Percentiles rank a stretch among this genome's conserved stretches.
Evolutionary conservation across 2,888 invertebrate genomes (phyloP).

Genomic region (Saturnia japonica): DNA sequence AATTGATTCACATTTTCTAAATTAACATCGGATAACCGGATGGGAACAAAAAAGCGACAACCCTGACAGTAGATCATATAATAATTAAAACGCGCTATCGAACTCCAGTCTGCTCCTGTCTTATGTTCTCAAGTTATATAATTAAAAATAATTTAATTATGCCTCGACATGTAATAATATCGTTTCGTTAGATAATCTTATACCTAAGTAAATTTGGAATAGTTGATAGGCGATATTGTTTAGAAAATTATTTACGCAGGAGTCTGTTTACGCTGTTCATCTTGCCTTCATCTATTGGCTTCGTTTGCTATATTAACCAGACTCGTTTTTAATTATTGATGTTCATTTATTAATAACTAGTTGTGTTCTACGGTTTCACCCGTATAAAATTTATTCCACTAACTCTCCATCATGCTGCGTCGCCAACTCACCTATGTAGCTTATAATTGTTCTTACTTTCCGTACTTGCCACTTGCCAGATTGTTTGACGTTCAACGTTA

Average conservation of each 20-base stretch:
- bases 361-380: no score
- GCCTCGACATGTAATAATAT: constrained; percentile 25
- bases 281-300: neutral
- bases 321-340: neutral
- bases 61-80: constrained; percentile 45
- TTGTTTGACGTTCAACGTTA: no score
- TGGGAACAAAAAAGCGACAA: neutral
- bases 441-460: no score
- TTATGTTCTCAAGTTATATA: constrained; percentile 60
- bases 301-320: neutral
- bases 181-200: constrained; percentile 10
- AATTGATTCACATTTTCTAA: neutral
- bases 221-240: constrained; percentile 12
- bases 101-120: constrained; percentile 49
- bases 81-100: constrained; percentile 65
- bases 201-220: constrained; percentile 10
- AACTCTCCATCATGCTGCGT: no score
- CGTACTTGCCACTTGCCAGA: no score
- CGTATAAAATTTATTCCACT: no score
- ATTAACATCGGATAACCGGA: neutral
- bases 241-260: constrained; percentile 5
- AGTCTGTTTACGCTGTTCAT: neutral
- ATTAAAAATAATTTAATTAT: constrained; percentile 67
- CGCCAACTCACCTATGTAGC: no score
- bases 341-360: neutral